Evolutionary conservation across 2,888 invertebrate species (phyloP), one percentile per base, ranked within the genome.

Genomic region (Stegana nigrithorax): DNA sequence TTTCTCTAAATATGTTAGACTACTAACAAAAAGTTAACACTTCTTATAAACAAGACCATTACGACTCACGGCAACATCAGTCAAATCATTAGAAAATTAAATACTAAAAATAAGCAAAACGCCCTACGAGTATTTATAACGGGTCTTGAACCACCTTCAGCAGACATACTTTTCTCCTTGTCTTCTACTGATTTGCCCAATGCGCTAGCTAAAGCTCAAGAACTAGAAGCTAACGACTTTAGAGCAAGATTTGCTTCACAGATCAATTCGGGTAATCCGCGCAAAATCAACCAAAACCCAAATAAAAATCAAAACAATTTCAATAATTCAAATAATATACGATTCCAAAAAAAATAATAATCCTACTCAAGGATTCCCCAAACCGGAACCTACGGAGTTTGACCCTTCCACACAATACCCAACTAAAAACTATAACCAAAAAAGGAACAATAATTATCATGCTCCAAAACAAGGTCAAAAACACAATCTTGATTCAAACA

Each of bases 91-190:
- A 62, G 44, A 12, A 64, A 60, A 47, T 12, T 62, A 7, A 67
- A 67, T 36, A 29, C 21, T 0, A 44, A 51, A 25, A 59, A 62
- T 23, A 39, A 62, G 17, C 32, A 60, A 12, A 39, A 62, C 21
- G 63, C 64, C 8, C 26, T 60, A 0, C 17, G 57, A 23, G 21
- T 63, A 17, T 67, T 62, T 19, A 57, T 64, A 12, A 61, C 60
- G 0, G 64, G 62, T 7, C 17, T 64, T 5, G 62, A 62, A 2
- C 12, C 23, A 3, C 58, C 32, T 2, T 25, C 60, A 29, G 21
- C 58, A n/a, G 59, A 62, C 12, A 62, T 62, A 7, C 17, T 66
- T 14, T 64, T 64, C 21, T 64, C 58, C 4, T 50, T 67, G 17
- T 32, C 14, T 10, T 63, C 61, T 19, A 25, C 25, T 14, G 63